These are phyloP conservation scores for Caenorhabditis sinica DNA, from an alignment of 2,888 invertebrate genomes.

Conservation along the genomic window DNA sequence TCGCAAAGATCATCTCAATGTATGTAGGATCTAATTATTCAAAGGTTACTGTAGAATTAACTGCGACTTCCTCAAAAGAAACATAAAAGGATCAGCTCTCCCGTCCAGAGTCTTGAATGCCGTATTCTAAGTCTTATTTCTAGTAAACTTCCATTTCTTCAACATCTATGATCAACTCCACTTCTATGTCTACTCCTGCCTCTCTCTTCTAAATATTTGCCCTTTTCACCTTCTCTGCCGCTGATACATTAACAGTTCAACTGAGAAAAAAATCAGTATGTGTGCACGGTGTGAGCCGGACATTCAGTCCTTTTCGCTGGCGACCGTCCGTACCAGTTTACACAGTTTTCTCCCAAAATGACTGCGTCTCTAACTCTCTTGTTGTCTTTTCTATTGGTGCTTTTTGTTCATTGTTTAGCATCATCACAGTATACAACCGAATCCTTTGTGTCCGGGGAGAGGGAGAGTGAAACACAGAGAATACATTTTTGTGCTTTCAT, in stretches of 20 bases:
- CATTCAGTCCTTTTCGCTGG: slow-evolving; percentile 29
- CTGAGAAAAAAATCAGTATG: slow-evolving; percentile 19
- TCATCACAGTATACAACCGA: slow-evolving; percentile 6
- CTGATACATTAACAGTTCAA: slow-evolving; percentile 39
- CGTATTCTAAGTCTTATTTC: neutral
- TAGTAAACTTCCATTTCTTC: neutral
- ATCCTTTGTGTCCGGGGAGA: slow-evolving; percentile 21
- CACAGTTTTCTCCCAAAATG: slow-evolving; percentile 38
- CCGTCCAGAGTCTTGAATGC: neutral
- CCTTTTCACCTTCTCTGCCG: neutral
- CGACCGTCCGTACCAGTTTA: slow-evolving; percentile 51
- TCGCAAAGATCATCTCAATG: no score
- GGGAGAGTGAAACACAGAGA: slow-evolving; percentile 13
- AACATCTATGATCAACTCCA: slow-evolving; percentile 2
- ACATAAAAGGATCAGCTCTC: no score
- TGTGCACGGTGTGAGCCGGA: slow-evolving; percentile 36
- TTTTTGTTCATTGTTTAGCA: slow-evolving; percentile 55
- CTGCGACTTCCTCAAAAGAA: no score
- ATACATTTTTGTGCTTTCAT: slow-evolving; percentile 35
- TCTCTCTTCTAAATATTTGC: slow-evolving; percentile 21
- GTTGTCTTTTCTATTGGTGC: slow-evolving; percentile 23
- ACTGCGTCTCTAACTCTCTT: slow-evolving; percentile 10
- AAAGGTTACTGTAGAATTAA: no score
- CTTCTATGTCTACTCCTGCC: neutral
- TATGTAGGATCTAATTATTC: no score